Conservation (phyloP, 2,888 invertebrate genomes). For the Caenorhabditis sp. region DNA sequence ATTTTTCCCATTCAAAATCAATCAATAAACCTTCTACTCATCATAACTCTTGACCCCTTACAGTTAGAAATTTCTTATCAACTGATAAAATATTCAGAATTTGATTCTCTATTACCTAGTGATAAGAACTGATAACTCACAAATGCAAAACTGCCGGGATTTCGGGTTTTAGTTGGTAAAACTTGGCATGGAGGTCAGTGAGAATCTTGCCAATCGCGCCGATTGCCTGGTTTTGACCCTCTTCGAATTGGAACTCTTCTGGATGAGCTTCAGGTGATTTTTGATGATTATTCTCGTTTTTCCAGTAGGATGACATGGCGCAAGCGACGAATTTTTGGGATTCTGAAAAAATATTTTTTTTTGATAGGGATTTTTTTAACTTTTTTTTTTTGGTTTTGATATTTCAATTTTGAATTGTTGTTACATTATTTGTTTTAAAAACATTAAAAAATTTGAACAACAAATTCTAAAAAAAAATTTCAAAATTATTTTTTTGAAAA, state of each 20-base stretch:
- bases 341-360: conserved; percentile 24
- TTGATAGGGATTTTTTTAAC: too few relatives aligned
- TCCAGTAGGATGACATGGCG: conserved; percentile 58
- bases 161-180: conserved; percentile 34
- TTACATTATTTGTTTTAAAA: too few relatives aligned
- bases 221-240: conserved; percentile 1
- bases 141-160: conserved; percentile 39
- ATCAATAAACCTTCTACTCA: neutral
- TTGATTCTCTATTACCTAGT: neutral
- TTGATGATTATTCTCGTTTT: too few relatives aligned
- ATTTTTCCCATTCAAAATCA: too few relatives aligned
- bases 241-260: conserved; percentile 37
- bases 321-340: conserved; percentile 39
- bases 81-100: conserved; percentile 1
- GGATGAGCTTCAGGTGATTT: conserved; percentile 1
- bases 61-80: neutral
- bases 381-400: too few relatives aligned
- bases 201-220: conserved; percentile 53
- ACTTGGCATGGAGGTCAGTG: conserved; percentile 45
- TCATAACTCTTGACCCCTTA: neutral
- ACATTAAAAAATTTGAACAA: too few relatives aligned
- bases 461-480: conserved; percentile 2
- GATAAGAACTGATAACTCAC: neutral
- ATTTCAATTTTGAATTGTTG: too few relatives aligned
- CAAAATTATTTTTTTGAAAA: too few relatives aligned